These are phyloP conservation scores for Montipora capitata DNA, from an alignment of 92 coral and sea anemone species.

Conservation along the genomic window DNA sequence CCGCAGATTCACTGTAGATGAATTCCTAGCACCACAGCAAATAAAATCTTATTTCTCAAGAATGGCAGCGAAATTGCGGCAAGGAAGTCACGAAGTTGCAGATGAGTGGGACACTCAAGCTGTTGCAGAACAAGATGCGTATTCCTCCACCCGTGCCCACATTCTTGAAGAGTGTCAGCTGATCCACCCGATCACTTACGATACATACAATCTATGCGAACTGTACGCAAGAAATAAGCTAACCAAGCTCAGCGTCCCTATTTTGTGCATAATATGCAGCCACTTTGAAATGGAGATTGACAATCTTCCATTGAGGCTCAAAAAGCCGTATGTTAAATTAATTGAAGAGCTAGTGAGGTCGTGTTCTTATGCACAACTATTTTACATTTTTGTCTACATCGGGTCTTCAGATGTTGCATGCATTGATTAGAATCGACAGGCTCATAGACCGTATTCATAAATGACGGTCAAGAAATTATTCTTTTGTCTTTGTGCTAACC, in stretches of 20 bases:
- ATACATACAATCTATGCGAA: conserved; percentile 61
- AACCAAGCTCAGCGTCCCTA: conserved; percentile 23
- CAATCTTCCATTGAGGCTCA: conserved; percentile 36
- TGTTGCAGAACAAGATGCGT: conserved; percentile 49
- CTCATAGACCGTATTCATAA: not conserved
- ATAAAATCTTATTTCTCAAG: conserved; percentile 71
- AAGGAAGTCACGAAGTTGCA: not conserved
- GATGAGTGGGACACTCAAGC: conserved; percentile 22
- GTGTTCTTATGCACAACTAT: not conserved
- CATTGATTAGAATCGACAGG: not conserved
- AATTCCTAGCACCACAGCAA: conserved; percentile 57
- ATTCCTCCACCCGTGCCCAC: conserved; percentile 47
- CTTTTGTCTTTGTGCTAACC: too few relatives aligned
- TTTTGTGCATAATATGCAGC: conserved; percentile 52
- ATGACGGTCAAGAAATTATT: too few relatives aligned
- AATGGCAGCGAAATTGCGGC: conserved; percentile 38
- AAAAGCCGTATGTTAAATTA: conserved; percentile 49
- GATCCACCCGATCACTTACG: conserved; percentile 51
- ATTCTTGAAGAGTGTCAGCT: conserved; percentile 62
- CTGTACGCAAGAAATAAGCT: conserved; percentile 41
- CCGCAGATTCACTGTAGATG: conserved; percentile 45
- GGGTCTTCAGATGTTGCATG: not conserved
- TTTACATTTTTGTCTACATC: too few relatives aligned
- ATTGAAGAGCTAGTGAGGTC: conserved; percentile 15
- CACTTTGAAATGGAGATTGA: conserved; percentile 41